Evolutionary conservation across 2,888 invertebrate species (phyloP).

Genomic region (Lycophotia porphyrea): DNA sequence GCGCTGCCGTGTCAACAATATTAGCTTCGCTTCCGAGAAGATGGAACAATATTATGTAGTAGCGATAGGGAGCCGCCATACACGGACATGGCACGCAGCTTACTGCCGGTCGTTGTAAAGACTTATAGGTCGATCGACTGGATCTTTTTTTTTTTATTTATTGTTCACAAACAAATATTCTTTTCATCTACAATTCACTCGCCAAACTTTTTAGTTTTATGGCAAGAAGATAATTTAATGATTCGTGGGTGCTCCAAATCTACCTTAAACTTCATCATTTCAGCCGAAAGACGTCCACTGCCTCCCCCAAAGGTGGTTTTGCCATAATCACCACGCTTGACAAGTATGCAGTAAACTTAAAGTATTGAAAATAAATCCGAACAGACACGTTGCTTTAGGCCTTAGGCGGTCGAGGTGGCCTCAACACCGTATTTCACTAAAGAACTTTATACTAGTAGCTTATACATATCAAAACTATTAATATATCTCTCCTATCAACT

Average conservation of each 20-base stretch:
- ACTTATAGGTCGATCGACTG: background rate
- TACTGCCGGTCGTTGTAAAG: background rate
- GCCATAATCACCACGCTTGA: too few species aligned
- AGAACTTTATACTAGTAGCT: background rate
- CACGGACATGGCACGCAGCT: slow-evolving; percentile 1
- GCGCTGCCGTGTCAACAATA: slow-evolving; percentile 37
- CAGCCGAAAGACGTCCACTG: too few species aligned
- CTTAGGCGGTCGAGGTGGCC: background rate
- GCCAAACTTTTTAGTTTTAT: too few species aligned
- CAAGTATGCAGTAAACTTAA: too few species aligned
- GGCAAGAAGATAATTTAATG: too few species aligned
- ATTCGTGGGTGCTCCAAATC: background rate
- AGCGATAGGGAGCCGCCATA: slow-evolving; percentile 18
- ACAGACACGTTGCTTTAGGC: background rate
- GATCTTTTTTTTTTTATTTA: too few species aligned
- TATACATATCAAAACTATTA: background rate
- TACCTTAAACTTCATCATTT: too few species aligned
- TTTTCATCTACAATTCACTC: too few species aligned
- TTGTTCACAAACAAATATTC: too few species aligned
- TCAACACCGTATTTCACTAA: background rate
- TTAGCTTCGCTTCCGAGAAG: slow-evolving; percentile 54
- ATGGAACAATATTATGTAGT: slow-evolving; percentile 45
- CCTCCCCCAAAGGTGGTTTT: too few species aligned
- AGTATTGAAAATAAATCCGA: background rate
- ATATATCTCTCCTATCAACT: background rate